phyloP scores from a whole-genome alignment of 1,140 invertebrate species.

The Drosophila parabipectinata region DNA sequence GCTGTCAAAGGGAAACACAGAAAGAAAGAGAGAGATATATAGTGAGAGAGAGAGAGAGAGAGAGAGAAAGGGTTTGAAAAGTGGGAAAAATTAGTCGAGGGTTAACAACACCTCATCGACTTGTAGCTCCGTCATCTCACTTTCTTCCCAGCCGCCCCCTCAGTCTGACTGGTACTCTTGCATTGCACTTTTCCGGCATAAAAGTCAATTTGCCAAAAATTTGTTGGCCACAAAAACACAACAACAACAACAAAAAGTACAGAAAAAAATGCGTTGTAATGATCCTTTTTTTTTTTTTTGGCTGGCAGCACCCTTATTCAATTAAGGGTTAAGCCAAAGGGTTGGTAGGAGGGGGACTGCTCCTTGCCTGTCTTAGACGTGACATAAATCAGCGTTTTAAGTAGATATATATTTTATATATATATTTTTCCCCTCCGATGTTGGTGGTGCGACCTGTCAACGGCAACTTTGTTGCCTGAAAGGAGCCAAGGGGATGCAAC shows the following conservation, averaged over 20 bases:
- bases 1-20: constrained; percentile 64
- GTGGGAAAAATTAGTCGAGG: constrained; percentile 18
- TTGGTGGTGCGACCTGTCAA: constrained; percentile 66
- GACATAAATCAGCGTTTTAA: constrained; percentile 78
- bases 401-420: constrained; percentile 28
- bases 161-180: too few species aligned
- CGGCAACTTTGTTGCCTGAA: constrained; percentile 64
- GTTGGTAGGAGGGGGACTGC: background rate
- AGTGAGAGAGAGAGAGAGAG: background rate
- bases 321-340: constrained; percentile 31
- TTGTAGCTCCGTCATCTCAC: constrained; percentile 65
- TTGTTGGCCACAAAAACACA: constrained; percentile 34
- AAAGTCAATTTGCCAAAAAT: constrained; percentile 73
- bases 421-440: constrained; percentile 1
- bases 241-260: background rate
- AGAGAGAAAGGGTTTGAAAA: constrained; percentile 11
- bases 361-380: constrained; percentile 65
- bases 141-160: background rate
- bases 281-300: constrained; percentile 33
- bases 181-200: constrained; percentile 36
- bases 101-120: constrained; percentile 69
- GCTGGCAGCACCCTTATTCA: constrained; percentile 14
- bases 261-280: constrained; percentile 63
- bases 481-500: constrained; percentile 7
- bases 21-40: constrained; percentile 4